A percentile compares a stretch with the other conserved stretches of the same genome.
These are phyloP conservation scores for Protonemura montana DNA, from an alignment of 2,888 invertebrate species.

Conservation along the genomic window DNA sequence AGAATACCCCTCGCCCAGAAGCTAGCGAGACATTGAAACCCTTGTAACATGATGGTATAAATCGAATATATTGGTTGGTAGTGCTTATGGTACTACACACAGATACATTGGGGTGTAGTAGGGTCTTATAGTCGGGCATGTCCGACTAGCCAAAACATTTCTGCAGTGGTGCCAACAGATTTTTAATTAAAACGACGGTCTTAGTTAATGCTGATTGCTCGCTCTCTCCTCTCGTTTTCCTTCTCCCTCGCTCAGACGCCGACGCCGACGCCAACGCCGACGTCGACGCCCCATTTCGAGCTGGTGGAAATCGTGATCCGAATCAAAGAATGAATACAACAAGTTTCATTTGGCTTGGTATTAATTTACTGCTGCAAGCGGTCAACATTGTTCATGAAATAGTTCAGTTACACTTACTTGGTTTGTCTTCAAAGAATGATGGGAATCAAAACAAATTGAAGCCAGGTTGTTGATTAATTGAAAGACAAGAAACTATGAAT, in stretches of 20 bases:
- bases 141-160: not conserved
- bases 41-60: no score
- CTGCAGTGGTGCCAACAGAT: conserved; percentile 44
- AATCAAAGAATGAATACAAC: conserved; percentile 45
- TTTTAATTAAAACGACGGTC: conserved; percentile 49
- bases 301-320: conserved; percentile 46
- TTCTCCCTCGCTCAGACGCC: conserved; percentile 25
- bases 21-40: no score
- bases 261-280: no score
- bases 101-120: no score
- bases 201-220: conserved; percentile 45
- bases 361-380: conserved; percentile 13
- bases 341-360: conserved; percentile 14
- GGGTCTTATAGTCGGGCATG: not conserved
- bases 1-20: no score
- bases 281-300: conserved; percentile 37
- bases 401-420: no score
- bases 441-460: no score
- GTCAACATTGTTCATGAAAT: conserved; percentile 14
- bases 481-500: no score
- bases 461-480: no score
- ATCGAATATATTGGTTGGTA: no score
- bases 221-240: conserved; percentile 25
- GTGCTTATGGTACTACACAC: no score
- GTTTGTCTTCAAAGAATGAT: no score